These are phyloP conservation scores for Papilio polytes DNA, from an alignment of 1,140 invertebrate species.

Conservation along the genomic window DNA sequence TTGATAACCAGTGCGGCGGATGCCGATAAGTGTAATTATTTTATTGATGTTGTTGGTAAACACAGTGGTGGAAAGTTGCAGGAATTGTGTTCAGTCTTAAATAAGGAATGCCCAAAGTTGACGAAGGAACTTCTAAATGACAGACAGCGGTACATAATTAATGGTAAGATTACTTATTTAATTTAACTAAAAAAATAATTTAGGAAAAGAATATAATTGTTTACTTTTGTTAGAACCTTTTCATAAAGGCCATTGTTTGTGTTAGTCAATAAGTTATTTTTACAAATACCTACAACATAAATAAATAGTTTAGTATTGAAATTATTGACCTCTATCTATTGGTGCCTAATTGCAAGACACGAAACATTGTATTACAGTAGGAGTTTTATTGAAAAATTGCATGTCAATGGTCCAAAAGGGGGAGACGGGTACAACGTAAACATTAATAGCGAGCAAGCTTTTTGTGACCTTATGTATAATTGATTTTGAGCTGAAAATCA, in stretches of 20 bases:
- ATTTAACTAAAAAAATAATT: not conserved
- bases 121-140: constrained; percentile 79
- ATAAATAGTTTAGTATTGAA: not conserved
- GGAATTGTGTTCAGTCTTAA: constrained; percentile 77
- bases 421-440: constrained; percentile 61
- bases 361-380: constrained; percentile 52
- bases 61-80: constrained; percentile 77
- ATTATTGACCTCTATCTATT: constrained; percentile 9
- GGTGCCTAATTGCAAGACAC: constrained; percentile 52
- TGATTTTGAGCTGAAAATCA: constrained; percentile 53
- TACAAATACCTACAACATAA: not conserved
- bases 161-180: constrained; percentile 60
- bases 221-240: not conserved
- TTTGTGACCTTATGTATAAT: constrained; percentile 53
- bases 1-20: constrained; percentile 76
- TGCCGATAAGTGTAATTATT: constrained; percentile 81
- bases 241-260: not conserved
- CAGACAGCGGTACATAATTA: constrained; percentile 73
- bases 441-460: constrained; percentile 42
- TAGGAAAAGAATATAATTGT: not conserved
- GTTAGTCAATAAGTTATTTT: not conserved
- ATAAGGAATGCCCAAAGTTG: constrained; percentile 80
- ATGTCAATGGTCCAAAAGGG: constrained; percentile 69
- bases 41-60: constrained; percentile 82
- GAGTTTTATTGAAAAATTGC: constrained; percentile 79